These are phyloP conservation scores for Cygnus buccinator DNA, from an alignment of 2,113 vertebrate genomes.

Conservation along the genomic window DNA sequence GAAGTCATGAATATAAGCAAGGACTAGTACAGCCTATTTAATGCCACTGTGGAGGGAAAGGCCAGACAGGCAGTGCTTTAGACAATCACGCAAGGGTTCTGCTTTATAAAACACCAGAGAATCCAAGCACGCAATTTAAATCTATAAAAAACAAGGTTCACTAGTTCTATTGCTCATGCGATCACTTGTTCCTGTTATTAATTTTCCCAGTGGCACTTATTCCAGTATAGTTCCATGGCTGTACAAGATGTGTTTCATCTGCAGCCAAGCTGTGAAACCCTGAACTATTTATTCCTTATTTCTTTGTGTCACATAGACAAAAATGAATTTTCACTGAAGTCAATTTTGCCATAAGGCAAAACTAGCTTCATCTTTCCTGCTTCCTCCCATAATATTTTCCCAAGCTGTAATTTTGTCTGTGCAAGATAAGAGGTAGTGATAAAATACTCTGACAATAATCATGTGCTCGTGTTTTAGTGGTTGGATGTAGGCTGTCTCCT, in stretches of 20 bases:
- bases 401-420: conserved; percentile 1
- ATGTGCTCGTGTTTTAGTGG: background rate
- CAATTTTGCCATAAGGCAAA: conserved; percentile 12
- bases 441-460: conserved; percentile 8
- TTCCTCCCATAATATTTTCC: conserved; percentile 8
- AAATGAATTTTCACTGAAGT: conserved; percentile 26
- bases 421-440: background rate
- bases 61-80: background rate
- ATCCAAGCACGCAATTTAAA: conserved; percentile 23
- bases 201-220: conserved; percentile 44
- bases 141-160: background rate
- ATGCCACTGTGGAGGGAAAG: background rate
- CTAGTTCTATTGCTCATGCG: background rate
- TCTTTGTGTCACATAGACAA: conserved; percentile 8
- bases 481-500: background rate
- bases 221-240: background rate
- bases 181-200: conserved; percentile 49
- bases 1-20: background rate
- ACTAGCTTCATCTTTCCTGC: background rate
- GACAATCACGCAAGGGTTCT: background rate
- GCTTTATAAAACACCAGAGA: conserved; percentile 31
- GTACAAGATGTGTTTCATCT: conserved; percentile 27
- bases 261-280: background rate
- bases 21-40: background rate
- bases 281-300: conserved; percentile 4